Conservation (phyloP, 2,113 vertebrate species). For the Apistogramma diplotaenia region DNA sequence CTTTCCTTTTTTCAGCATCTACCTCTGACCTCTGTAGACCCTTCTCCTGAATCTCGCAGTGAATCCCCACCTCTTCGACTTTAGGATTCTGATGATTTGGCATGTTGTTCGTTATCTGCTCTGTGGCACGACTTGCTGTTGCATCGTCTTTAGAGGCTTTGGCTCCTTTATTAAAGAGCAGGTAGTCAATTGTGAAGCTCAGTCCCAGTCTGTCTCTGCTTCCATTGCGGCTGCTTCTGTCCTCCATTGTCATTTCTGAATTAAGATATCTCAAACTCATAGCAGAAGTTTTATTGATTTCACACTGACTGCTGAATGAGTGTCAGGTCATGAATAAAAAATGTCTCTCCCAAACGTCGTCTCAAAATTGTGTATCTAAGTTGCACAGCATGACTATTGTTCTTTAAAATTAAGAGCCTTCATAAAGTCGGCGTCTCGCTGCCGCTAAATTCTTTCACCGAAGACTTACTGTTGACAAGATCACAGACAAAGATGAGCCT, state of each 20-base stretch:
- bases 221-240: constrained; percentile 38
- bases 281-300: constrained; percentile 17
- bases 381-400: constrained; percentile 40
- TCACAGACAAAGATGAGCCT: constrained; percentile 72
- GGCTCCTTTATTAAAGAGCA: constrained; percentile 75
- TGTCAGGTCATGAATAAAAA: constrained; percentile 21
- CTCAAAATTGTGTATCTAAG: constrained; percentile 8
- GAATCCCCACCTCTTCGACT: constrained; percentile 42
- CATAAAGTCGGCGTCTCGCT: not conserved
- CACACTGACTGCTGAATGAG: not conserved
- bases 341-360: constrained; percentile 7
- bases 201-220: constrained; percentile 55
- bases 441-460: constrained; percentile 10
- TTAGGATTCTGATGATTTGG: constrained; percentile 39
- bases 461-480: constrained; percentile 62
- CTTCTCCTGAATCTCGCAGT: constrained; percentile 20
- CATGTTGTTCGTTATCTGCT: constrained; percentile 27
- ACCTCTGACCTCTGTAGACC: not conserved
- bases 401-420: constrained; percentile 4
- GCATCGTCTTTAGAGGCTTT: constrained; percentile 50
- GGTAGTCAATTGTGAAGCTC: constrained; percentile 82
- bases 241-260: constrained; percentile 61
- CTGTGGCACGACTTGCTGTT: constrained; percentile 27
- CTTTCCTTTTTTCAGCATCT: constrained; percentile 18
- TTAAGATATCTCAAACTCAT: constrained; percentile 52